phyloP scores from a whole-genome alignment of 1,140 invertebrate species.

The Cydia strobilella region DNA sequence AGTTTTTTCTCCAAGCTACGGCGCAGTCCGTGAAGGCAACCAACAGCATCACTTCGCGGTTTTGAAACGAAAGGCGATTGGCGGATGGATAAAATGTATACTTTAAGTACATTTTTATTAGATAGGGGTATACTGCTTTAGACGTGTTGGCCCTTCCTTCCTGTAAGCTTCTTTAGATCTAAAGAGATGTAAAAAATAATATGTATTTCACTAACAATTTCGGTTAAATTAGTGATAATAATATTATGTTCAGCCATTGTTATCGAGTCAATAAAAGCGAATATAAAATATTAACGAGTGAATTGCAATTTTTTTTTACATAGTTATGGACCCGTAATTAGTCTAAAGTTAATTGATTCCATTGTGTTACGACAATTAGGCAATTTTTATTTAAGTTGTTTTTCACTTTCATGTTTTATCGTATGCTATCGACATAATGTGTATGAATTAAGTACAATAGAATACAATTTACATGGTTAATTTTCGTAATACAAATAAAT shows the following conservation, averaged over 20 bases:
- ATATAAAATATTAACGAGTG: no score
- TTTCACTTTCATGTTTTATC: no score
- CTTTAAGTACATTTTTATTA: conserved; percentile 6
- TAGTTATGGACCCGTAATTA: no score
- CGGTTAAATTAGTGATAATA: not conserved
- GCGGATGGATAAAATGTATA: not conserved
- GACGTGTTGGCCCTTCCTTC: conserved; percentile 24
- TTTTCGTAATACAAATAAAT: no score
- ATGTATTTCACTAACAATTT: conserved; percentile 3
- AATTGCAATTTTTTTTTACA: no score
- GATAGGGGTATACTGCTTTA: conserved; percentile 25
- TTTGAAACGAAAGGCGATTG: conserved; percentile 6
- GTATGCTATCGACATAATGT: no score
- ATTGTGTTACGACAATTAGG: no score
- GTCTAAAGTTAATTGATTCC: no score
- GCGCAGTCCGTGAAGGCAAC: conserved; percentile 57
- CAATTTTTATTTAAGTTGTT: no score
- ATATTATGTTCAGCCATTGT: conserved; percentile 4
- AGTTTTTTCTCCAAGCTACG: conserved; percentile 74
- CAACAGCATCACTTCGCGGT: conserved; percentile 30
- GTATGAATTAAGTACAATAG: no score
- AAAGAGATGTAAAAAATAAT: not conserved
- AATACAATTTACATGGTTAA: no score
- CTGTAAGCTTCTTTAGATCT: not conserved
- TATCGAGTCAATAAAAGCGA: not conserved